These are phyloP conservation scores for Clavelina lepadiformis DNA, from an alignment of 23 tunicate genomes.

Conservation along the genomic window DNA sequence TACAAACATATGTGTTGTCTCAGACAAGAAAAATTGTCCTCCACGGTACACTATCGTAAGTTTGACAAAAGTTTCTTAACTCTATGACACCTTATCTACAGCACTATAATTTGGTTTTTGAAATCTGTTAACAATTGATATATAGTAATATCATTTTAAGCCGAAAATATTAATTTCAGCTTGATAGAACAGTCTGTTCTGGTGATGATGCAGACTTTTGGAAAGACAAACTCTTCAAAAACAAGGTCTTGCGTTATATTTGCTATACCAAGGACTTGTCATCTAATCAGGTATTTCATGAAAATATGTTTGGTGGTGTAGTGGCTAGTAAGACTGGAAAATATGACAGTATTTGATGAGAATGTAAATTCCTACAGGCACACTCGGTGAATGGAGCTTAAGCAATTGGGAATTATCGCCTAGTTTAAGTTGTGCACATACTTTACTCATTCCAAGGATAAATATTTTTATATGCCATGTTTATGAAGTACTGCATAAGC, in stretches of 20 bases:
- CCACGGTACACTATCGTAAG: constrained; percentile 52
- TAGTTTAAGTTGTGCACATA: too few species aligned
- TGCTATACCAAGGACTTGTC: constrained; percentile 52
- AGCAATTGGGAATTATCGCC: too few species aligned
- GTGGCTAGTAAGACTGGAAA: too few species aligned
- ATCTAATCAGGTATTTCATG: constrained; percentile 38
- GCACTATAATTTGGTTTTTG: neutral
- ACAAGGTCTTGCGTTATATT: constrained; percentile 54
- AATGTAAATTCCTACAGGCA: too few species aligned
- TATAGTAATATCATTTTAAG: neutral
- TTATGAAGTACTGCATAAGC: too few species aligned
- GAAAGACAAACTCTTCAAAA: constrained; percentile 72
- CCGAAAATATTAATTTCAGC: constrained; percentile 16
- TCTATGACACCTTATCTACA: neutral
- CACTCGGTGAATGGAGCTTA: too few species aligned
- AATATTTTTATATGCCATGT: too few species aligned
- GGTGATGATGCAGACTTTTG: constrained; percentile 90
- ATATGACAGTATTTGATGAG: too few species aligned
- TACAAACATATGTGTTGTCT: constrained; percentile 46
- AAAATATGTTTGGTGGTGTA: too few species aligned
- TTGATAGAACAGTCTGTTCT: constrained; percentile 63
- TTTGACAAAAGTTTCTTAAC: neutral
- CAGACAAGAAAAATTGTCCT: constrained; percentile 47
- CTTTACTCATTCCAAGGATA: too few species aligned
- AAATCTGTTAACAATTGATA: neutral